Conservation (phyloP, 2,888 invertebrate genomes). For the Hydroisotoma schaefferi region DNA sequence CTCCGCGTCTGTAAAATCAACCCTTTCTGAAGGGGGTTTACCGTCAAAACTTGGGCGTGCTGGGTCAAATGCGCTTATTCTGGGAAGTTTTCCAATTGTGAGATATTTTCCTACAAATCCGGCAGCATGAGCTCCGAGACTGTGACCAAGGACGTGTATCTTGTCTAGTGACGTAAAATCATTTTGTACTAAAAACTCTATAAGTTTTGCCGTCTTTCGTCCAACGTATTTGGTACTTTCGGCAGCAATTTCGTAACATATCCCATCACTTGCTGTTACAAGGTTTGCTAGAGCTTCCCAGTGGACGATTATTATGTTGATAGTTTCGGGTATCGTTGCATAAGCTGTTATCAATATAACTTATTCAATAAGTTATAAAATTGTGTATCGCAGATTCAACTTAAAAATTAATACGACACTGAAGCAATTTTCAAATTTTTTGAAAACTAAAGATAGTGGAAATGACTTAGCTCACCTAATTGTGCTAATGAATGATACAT, state of each 20-base stretch:
- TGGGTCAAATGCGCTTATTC: conserved; percentile 36
- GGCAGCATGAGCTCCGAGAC: conserved; percentile 34
- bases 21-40: conserved; percentile 16
- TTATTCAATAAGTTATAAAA: not conserved
- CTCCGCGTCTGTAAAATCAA: conserved; percentile 29
- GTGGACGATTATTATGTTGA: conserved; percentile 32
- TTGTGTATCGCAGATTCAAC: not conserved
- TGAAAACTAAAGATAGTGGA: too few relatives aligned
- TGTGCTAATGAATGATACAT: too few relatives aligned
- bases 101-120: conserved; percentile 28
- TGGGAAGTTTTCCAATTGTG: conserved; percentile 22
- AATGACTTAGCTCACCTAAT: too few relatives aligned
- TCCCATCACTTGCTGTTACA: conserved; percentile 28
- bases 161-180: conserved; percentile 19
- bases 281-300: conserved; percentile 36
- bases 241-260: conserved; percentile 35
- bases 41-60: conserved; percentile 29
- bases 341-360: too few relatives aligned
- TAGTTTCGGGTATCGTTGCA: conserved; percentile 13
- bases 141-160: conserved; percentile 36
- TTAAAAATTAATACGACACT: not conserved
- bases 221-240: conserved; percentile 29
- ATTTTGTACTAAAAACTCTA: conserved; percentile 27
- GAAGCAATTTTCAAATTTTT: too few relatives aligned
- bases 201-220: conserved; percentile 23